Evolutionary conservation across 2,113 vertebrate species (phyloP).

Genomic region (Okapia johnstoni): DNA sequence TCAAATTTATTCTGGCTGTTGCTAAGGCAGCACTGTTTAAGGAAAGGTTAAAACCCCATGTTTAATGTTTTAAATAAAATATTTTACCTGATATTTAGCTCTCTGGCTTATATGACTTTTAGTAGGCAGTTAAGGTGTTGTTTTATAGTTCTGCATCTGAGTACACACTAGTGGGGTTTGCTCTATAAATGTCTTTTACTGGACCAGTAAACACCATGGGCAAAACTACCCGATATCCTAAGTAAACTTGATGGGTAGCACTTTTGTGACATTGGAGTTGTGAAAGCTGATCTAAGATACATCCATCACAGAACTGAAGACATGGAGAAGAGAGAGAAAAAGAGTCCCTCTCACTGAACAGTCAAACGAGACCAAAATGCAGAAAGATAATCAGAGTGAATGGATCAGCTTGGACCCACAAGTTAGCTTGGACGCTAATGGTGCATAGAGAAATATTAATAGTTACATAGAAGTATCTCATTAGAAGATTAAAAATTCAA

Average conservation of each 20-base stretch:
- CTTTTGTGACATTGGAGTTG: not conserved
- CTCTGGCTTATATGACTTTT: not conserved
- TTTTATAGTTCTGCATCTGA: not conserved
- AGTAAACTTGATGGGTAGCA: not conserved
- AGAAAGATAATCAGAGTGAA: not conserved
- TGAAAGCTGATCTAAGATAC: not conserved
- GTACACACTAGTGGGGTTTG: not conserved
- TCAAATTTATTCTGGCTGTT: not conserved
- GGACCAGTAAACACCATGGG: not conserved
- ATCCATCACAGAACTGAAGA: not conserved
- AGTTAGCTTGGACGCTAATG: not conserved
- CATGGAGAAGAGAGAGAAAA: not conserved
- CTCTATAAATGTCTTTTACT: not conserved
- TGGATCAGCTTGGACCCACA: not conserved
- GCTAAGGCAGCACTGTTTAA: not conserved
- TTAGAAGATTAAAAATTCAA: not conserved
- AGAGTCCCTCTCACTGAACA: not conserved
- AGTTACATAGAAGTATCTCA: not conserved
- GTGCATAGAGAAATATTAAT: not conserved
- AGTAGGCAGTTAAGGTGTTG: not conserved
- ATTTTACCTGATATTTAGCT: not conserved
- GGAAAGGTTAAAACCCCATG: not conserved
- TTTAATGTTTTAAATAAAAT: slow-evolving; percentile 11
- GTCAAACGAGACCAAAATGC: not conserved
- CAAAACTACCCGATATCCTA: not conserved